A percentile compares a stretch with the other conserved stretches of the same genome.
These are phyloP conservation scores for Asobara japonica DNA, from an alignment of 1,140 invertebrate species.

Conservation along the genomic window DNA sequence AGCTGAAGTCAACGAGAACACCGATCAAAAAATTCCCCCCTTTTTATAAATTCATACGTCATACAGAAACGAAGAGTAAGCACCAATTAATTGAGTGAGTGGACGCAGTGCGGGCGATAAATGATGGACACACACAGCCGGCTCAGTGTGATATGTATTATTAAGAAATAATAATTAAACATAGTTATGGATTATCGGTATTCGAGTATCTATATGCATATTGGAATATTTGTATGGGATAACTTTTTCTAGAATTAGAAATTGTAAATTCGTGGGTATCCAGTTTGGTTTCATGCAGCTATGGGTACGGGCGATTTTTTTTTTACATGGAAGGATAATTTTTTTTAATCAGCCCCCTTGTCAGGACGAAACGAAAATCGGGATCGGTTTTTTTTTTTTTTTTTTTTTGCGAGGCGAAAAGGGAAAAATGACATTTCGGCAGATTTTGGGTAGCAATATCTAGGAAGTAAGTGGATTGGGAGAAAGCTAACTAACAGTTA, in stretches of 20 bases:
- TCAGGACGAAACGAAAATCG: not conserved
- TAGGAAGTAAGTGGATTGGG: no score
- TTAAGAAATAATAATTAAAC: conserved; percentile 49
- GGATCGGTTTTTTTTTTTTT: no score
- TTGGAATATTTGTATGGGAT: conserved; percentile 36
- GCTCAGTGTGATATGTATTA: conserved; percentile 59
- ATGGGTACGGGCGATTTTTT: not conserved
- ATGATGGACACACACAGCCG: conserved; percentile 54
- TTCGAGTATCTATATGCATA: conserved; percentile 30
- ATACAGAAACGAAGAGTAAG: conserved; percentile 29
- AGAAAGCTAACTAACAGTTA: no score
- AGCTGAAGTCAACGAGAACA: conserved; percentile 24
- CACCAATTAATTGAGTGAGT: conserved; percentile 5
- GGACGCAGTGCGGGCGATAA: conserved; percentile 44
- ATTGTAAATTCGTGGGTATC: conserved; percentile 13
- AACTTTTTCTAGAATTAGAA: conserved; percentile 27
- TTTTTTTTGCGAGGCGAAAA: no score
- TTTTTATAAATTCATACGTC: conserved; percentile 21
- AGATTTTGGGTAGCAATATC: no score
- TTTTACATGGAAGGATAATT: not conserved
- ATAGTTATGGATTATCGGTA: conserved; percentile 37
- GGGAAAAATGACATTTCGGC: no score
- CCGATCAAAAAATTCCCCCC: not conserved
- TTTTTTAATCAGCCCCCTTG: no score
- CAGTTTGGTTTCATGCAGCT: not conserved